A percentile compares a stretch with the other conserved stretches of the same genome.
phyloP scores from a whole-genome alignment of 2,797 vertebrate genomes.

The Sebastes iracundus region DNA sequence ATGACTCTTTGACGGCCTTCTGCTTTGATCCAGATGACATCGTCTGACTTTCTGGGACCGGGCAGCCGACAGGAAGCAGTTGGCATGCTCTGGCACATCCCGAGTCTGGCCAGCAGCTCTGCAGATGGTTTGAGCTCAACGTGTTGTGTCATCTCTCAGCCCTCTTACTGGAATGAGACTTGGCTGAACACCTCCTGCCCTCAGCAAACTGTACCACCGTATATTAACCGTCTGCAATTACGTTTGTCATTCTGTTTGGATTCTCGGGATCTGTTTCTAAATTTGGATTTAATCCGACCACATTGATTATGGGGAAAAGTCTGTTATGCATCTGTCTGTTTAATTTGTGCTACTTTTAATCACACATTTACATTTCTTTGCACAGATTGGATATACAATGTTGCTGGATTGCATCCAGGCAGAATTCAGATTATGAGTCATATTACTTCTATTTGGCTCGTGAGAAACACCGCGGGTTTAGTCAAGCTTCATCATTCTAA shows the following conservation, averaged over 20 bases:
- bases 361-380: background rate
- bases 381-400: background rate
- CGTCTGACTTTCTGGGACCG: conserved; percentile 36
- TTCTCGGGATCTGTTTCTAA: background rate
- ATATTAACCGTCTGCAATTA: conserved; percentile 1
- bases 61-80: conserved; percentile 47
- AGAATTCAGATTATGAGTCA: background rate
- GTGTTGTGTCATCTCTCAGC: conserved; percentile 68
- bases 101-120: conserved; percentile 49
- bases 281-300: background rate
- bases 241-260: conserved; percentile 15
- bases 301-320: background rate
- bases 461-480: background rate
- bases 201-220: conserved; percentile 17
- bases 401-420: background rate
- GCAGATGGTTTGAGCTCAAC: conserved; percentile 64
- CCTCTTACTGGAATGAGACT: conserved; percentile 66
- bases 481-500: background rate
- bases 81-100: conserved; percentile 66
- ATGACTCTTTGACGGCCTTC: conserved; percentile 31
- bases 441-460: background rate
- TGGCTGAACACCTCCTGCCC: conserved; percentile 58
- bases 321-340: background rate
- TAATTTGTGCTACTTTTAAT: background rate
- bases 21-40: conserved; percentile 36